phyloP scores from a whole-genome alignment of 2,888 invertebrate genomes.

The Drosophila neutralis region DNA sequence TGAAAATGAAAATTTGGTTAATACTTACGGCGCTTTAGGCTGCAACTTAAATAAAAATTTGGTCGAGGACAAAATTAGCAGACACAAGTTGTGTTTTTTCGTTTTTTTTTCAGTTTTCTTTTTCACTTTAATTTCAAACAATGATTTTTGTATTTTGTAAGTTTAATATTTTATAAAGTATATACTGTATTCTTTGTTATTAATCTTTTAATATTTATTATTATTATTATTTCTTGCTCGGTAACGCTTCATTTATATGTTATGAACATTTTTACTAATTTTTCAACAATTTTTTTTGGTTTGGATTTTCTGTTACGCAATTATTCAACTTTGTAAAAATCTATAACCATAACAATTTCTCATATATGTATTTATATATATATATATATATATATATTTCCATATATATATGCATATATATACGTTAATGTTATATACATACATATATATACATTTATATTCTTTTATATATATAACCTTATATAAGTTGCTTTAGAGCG shows the following conservation, averaged over 20 bases:
- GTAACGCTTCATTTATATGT: constrained; percentile 55
- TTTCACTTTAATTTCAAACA: constrained; percentile 75
- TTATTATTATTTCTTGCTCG: constrained; percentile 52
- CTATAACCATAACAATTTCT: constrained; percentile 82
- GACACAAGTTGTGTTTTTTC: constrained; percentile 59
- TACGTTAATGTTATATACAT: constrained; percentile 35
- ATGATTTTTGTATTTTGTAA: constrained; percentile 71
- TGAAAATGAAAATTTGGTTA: constrained; percentile 23
- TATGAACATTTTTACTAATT: constrained; percentile 82
- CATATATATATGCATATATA: constrained; percentile 42
- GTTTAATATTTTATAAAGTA: constrained; percentile 80
- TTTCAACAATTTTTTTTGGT: constrained; percentile 81
- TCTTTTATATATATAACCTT: constrained; percentile 55
- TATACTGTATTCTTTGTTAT: constrained; percentile 64
- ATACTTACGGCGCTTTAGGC: constrained; percentile 55
- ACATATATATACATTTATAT: constrained; percentile 38
- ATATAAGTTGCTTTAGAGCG: constrained; percentile 71
- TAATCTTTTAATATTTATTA: constrained; percentile 55
- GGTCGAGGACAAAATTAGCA: constrained; percentile 72
- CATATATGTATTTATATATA: constrained; percentile 61
- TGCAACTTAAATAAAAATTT: constrained; percentile 58
- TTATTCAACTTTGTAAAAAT: constrained; percentile 83
- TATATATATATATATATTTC: constrained; percentile 48
- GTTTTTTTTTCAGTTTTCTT: constrained; percentile 43
- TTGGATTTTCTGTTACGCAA: constrained; percentile 79